phyloP scores from a whole-genome alignment of 2,113 vertebrate genomes.

The Pelusios castaneus region DNA sequence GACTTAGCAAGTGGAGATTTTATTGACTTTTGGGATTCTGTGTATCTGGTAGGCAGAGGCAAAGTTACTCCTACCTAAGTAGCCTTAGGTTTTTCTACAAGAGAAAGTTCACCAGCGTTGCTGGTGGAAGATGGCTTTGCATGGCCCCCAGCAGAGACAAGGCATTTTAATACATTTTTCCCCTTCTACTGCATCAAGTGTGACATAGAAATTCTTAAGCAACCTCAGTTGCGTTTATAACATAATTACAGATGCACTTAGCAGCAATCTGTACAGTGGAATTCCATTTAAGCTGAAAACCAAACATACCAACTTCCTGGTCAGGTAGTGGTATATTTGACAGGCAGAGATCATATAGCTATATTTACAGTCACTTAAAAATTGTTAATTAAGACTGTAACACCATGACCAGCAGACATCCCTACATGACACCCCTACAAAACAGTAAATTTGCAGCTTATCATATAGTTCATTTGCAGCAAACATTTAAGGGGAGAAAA shows the following conservation, averaged over 20 bases:
- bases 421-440: neutral
- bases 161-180: neutral
- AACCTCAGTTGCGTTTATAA: neutral
- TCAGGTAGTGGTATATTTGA: neutral
- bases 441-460: neutral
- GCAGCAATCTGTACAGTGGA: neutral
- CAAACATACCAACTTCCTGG: neutral
- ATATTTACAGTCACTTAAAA: neutral
- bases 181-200: neutral
- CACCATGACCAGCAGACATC: neutral
- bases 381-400: neutral
- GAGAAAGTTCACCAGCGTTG: too few species aligned
- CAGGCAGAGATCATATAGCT: neutral
- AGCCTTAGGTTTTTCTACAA: too few species aligned
- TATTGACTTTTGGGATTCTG: too few species aligned
- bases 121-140: neutral
- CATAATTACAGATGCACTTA: neutral
- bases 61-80: too few species aligned
- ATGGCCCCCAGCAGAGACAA: neutral
- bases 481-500: neutral
- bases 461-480: neutral
- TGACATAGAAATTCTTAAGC: neutral
- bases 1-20: too few species aligned
- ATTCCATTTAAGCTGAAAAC: too few species aligned
- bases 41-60: too few species aligned